Percentiles rank a stretch among this genome's conserved stretches.
Conservation (phyloP, 2,113 vertebrate genomes). For the Danionella cerebrum region DNA sequence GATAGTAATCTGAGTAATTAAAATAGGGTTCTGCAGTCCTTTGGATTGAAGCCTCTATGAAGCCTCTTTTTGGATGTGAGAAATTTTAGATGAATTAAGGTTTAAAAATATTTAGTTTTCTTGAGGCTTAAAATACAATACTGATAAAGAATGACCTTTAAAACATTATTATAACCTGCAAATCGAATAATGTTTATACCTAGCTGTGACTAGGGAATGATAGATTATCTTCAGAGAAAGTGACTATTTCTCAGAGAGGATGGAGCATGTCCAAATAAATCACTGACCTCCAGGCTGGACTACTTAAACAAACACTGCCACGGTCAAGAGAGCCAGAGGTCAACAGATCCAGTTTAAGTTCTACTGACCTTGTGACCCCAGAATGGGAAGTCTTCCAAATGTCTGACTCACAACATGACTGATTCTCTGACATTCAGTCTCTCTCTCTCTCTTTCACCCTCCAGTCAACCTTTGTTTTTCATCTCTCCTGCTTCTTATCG, state of each 20-base stretch:
- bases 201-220: neutral
- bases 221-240: neutral
- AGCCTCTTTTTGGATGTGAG: too few relatives aligned
- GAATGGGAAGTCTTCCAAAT: neutral
- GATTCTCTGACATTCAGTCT: neutral
- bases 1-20: too few relatives aligned
- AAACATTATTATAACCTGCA: neutral
- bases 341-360: conserved; percentile 20
- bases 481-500: neutral
- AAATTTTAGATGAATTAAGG: too few relatives aligned
- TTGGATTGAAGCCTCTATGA: too few relatives aligned
- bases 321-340: conserved; percentile 1
- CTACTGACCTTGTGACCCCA: conserved; percentile 2
- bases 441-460: neutral
- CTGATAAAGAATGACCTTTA: neutral
- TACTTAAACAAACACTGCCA: neutral
- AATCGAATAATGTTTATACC: neutral
- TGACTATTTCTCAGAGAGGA: neutral
- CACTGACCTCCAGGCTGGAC: conserved; percentile 8
- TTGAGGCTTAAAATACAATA: too few relatives aligned
- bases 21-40: too few relatives aligned
- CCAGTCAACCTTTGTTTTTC: neutral
- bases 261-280: conserved; percentile 7
- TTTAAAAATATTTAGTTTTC: too few relatives aligned
- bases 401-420: neutral